These are phyloP conservation scores for Zoanthus sansibaricus DNA, from an alignment of 92 coral and sea anemone genomes.

Conservation along the genomic window DNA sequence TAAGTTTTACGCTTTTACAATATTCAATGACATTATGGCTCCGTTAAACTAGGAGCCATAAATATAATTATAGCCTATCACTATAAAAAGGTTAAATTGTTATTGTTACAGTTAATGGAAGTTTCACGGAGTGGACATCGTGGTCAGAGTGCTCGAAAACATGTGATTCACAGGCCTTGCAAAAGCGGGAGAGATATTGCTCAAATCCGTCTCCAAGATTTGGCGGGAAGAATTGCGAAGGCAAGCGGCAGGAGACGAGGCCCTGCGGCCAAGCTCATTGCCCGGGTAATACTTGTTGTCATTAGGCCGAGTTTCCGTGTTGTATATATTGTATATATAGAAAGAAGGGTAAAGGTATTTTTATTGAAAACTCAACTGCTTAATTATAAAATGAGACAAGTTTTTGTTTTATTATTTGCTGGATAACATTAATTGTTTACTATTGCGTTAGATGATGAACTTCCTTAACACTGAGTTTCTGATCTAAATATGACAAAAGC, in stretches of 20 bases:
- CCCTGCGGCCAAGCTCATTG: slow-evolving; percentile 38
- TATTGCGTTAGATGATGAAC: no score
- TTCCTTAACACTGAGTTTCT: no score
- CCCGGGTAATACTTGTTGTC: not conserved
- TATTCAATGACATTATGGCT: no score
- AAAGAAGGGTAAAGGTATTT: no score
- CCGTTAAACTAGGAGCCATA: no score
- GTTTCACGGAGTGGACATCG: slow-evolving; percentile 63
- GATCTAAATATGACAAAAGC: not conserved
- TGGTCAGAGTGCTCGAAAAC: slow-evolving; percentile 61
- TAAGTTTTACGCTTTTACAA: no score
- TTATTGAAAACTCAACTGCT: no score
- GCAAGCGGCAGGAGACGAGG: slow-evolving; percentile 45
- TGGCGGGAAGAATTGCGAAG: slow-evolving; percentile 60
- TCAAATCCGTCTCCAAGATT: slow-evolving; percentile 58
- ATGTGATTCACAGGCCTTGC: slow-evolving; percentile 53
- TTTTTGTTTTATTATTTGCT: no score
- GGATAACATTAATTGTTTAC: no score
- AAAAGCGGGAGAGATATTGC: slow-evolving; percentile 62
- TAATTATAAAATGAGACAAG: no score
- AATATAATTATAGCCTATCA: no score
- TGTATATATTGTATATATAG: no score
- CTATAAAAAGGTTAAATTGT: not conserved
- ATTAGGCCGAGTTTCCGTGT: not conserved
- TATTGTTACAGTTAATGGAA: slow-evolving; percentile 43